A percentile compares a stretch with the other conserved stretches of the same genome.
Conservation (phyloP, 92 coral and sea anemone species). For the Diadumene lineata region DNA sequence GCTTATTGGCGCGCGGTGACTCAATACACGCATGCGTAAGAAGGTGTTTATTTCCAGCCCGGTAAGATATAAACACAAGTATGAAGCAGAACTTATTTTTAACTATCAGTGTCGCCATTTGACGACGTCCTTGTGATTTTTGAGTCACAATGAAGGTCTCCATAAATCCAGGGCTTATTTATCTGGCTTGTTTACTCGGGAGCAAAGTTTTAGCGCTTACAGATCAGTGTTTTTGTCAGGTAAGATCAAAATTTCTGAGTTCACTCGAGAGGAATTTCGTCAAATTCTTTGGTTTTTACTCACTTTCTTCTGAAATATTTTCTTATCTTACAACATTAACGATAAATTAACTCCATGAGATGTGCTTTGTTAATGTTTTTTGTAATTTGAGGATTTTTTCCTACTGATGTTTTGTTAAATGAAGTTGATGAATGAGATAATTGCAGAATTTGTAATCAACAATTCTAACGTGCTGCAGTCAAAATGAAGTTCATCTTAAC, state of each 20-base stretch:
- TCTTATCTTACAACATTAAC: background rate
- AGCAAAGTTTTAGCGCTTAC: constrained; percentile 18
- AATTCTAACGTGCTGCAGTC: too few species aligned
- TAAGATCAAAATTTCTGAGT: background rate
- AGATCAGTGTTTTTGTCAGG: constrained; percentile 50
- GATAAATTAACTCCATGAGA: background rate
- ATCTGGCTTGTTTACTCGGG: constrained; percentile 17
- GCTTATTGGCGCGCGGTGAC: constrained; percentile 31
- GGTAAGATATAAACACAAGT: constrained; percentile 6
- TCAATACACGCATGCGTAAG: constrained; percentile 23
- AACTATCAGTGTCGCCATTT: background rate
- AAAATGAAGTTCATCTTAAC: background rate
- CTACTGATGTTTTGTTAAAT: too few species aligned
- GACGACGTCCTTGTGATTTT: background rate
- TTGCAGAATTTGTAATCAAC: too few species aligned
- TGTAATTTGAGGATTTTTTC: too few species aligned
- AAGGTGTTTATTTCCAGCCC: constrained; percentile 18
- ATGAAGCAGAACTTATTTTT: background rate
- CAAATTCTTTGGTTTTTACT: background rate
- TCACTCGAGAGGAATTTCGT: constrained; percentile 10
- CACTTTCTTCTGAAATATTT: background rate
- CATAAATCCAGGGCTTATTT: constrained; percentile 17
- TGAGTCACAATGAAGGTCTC: constrained; percentile 10
- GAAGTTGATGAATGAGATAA: too few species aligned
- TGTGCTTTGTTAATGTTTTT: too few species aligned